These are phyloP conservation scores for Ancistrus triradiatus DNA, from an alignment of 2,113 vertebrate genomes.

Conservation along the genomic window DNA sequence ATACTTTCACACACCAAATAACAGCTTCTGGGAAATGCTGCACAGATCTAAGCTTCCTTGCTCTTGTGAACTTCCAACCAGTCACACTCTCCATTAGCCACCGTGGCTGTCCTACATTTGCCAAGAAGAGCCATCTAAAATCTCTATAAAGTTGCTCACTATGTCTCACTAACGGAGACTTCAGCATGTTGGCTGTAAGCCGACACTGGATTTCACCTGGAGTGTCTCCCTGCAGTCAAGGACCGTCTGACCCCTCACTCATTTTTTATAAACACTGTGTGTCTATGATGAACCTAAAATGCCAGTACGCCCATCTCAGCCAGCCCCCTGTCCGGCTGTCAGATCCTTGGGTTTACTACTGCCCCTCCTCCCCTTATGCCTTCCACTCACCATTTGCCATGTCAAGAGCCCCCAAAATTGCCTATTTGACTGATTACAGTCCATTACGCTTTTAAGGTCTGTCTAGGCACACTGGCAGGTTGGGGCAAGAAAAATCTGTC, in stretches of 20 bases:
- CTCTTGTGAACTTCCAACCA: neutral
- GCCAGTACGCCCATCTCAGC: constrained; percentile 38
- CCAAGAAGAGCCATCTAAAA: constrained; percentile 9
- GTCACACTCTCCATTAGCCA: neutral
- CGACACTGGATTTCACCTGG: constrained; percentile 67
- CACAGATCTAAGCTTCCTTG: neutral
- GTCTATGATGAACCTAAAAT: constrained; percentile 43
- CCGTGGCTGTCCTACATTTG: constrained; percentile 14
- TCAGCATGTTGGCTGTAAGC: constrained; percentile 60
- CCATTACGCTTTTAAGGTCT: constrained; percentile 18
- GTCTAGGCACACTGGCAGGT: constrained; percentile 8
- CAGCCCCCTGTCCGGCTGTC: constrained; percentile 8
- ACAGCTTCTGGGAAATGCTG: neutral
- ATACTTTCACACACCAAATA: neutral
- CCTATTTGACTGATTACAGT: constrained; percentile 27
- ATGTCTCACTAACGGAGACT: constrained; percentile 50
- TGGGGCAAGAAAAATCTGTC: constrained; percentile 23
- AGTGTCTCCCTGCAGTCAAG: constrained; percentile 63
- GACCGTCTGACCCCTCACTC: constrained; percentile 53
- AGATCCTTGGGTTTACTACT: constrained; percentile 5
- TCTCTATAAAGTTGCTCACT: constrained; percentile 12
- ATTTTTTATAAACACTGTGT: constrained; percentile 63
- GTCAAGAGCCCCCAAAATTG: constrained; percentile 15
- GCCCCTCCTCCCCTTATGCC: neutral
- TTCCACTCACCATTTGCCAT: neutral